These are phyloP conservation scores for Phasianus colchicus DNA, from an alignment of 2,113 vertebrate genomes.

Conservation along the genomic window DNA sequence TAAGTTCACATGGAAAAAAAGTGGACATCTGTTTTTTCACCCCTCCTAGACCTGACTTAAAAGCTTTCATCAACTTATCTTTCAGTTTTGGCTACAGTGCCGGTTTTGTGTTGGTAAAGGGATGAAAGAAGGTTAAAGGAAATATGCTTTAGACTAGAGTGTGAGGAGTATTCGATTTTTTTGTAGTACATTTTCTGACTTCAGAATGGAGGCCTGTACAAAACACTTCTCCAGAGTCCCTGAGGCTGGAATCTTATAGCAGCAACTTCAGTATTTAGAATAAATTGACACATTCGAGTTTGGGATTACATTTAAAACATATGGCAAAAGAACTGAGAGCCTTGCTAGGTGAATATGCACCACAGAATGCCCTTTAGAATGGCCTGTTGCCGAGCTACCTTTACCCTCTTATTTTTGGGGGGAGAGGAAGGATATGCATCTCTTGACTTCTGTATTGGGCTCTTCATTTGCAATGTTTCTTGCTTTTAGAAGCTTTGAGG, in stretches of 20 bases:
- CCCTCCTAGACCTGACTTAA: slow-evolving; percentile 57
- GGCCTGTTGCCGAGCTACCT: not conserved
- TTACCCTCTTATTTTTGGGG: not conserved
- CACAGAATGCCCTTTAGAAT: not conserved
- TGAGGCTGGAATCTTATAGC: not conserved
- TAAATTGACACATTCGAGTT: not conserved
- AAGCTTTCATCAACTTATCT: slow-evolving; percentile 68
- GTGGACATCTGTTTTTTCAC: slow-evolving; percentile 58
- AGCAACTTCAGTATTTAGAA: not conserved
- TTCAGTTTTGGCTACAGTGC: slow-evolving; percentile 55
- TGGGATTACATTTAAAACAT: not conserved
- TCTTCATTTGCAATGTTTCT: not conserved
- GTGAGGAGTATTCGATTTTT: not conserved
- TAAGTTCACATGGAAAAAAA: slow-evolving; percentile 29
- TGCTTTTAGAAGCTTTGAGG: not conserved
- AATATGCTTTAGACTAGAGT: slow-evolving; percentile 8
- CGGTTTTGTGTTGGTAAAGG: slow-evolving; percentile 25
- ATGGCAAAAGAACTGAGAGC: not conserved
- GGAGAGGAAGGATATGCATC: not conserved
- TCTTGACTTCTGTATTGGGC: not conserved
- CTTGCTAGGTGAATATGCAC: not conserved
- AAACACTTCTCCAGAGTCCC: not conserved
- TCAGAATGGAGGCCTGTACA: not conserved
- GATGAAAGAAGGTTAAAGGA: slow-evolving; percentile 60
- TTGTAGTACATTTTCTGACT: slow-evolving; percentile 15